Evolutionary conservation across 2,888 invertebrate species (phyloP), one percentile per base, ranked within the genome.

Genomic region (Melanargia galathea): DNA sequence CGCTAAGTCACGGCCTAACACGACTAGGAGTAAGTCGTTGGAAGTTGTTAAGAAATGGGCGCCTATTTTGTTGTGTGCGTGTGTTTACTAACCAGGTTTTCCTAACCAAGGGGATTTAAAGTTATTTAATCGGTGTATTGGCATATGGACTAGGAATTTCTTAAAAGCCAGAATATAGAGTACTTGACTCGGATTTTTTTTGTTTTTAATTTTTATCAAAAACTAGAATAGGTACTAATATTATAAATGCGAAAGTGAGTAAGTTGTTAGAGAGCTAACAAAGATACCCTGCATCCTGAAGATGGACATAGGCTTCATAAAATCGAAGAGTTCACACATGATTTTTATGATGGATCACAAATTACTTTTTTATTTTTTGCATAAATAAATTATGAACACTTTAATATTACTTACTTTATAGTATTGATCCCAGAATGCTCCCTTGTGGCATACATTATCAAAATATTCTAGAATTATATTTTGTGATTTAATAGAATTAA

Each of bases 21-120:
- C 74, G 71, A 64, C 78, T 81, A 78, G 84, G 85, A 87, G 90
- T 90, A 90, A 90, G 90, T 90, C 86, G 81, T 76, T 72, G 73
- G 72, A 64, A 70, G 71, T 72, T 68, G 74, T 71, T 68, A 75
- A 73, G 75, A 59, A 35, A 40, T 18, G 75, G 85, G 85, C 83
- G 79, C 76, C 76, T 77, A 74, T 78, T 77, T 45, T 43, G 16
- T 20, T 58, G 58, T 79, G 82, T 81, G 84, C 79, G 84, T 78
- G 80, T 80, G 77, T 80, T 8, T 30, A 87, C 87, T 87, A 87
- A 87, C 83, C 63, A 54, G 60, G 40, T 48, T 40, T 48, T 38
- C 4, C 22, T 56, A 62, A 55, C 54, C n/a, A 52, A 33, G 13
- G 46, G 56, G 22, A 6, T 22, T 48, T 33, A 35, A n/a, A 43